These are phyloP conservation scores for Acinonyx jubatus DNA, from an alignment of 2,113 vertebrate genomes.

Conservation along the genomic window DNA sequence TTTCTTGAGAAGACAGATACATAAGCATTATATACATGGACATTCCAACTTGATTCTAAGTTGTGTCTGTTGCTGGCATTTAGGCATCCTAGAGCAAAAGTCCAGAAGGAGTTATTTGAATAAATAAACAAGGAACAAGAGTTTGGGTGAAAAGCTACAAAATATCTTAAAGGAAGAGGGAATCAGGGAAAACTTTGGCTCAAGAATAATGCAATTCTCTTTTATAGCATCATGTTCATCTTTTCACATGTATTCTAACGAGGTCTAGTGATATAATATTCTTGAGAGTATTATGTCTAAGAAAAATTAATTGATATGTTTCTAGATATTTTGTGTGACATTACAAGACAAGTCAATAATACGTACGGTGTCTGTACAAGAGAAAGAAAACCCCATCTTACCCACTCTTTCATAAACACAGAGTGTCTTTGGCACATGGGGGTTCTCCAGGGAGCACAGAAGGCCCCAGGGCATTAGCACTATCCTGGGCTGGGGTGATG, in stretches of 20 bases:
- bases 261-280: not conserved
- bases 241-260: not conserved
- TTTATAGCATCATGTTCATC: not conserved
- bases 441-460: fast-evolving
- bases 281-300: not conserved
- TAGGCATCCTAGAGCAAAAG: not conserved
- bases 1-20: not conserved
- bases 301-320: not conserved
- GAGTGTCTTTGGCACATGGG: not conserved
- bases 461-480: fast-evolving
- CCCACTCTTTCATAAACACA: not conserved
- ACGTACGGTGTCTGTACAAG: fast-evolving
- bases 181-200: not conserved
- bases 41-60: not conserved
- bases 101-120: not conserved
- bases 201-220: not conserved
- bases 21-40: not conserved
- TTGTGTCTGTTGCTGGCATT: not conserved
- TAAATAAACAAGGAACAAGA: not conserved
- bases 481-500: not conserved
- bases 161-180: not conserved
- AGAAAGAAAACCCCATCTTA: not conserved
- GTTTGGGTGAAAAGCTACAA: not conserved
- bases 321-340: not conserved
- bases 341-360: not conserved